A percentile compares a stretch with the other conserved stretches of the same genome.
Conservation (phyloP, 2,888 invertebrate genomes). For the Scaptomyza tumidula region DNA sequence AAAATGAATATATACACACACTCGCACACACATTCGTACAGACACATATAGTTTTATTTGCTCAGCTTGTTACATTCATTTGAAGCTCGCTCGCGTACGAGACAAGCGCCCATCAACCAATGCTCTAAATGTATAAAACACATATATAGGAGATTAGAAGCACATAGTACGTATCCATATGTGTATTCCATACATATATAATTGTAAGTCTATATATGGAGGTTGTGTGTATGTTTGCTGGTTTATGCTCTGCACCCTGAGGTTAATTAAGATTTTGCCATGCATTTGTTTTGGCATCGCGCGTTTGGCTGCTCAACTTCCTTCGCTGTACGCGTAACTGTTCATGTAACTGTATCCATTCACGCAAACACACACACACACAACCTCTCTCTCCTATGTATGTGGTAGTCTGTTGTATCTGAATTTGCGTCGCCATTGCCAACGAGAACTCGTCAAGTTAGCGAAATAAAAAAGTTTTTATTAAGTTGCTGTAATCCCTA, state of each 20-base stretch:
- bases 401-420: slow-evolving; percentile 11
- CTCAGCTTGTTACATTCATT: slow-evolving; percentile 69
- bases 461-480: slow-evolving; percentile 62
- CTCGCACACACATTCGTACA: slow-evolving; percentile 4
- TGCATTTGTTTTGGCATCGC: slow-evolving; percentile 68
- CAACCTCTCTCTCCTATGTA: not conserved
- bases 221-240: slow-evolving; percentile 38
- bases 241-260: slow-evolving; percentile 68
- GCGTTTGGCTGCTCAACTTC: slow-evolving; percentile 30
- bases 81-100: slow-evolving; percentile 60
- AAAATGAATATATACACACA: slow-evolving; percentile 61
- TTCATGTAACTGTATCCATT: slow-evolving; percentile 5
- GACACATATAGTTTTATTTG: slow-evolving; percentile 67
- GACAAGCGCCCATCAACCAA: slow-evolving; percentile 28
- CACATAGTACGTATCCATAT: not conserved
- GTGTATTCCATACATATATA: slow-evolving; percentile 1
- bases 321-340: slow-evolving; percentile 3
- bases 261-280: slow-evolving; percentile 78
- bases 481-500: slow-evolving; percentile 69
- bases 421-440: slow-evolving; percentile 24
- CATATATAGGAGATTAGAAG: not conserved
- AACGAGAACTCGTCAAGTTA: slow-evolving; percentile 28
- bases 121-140: slow-evolving; percentile 11
- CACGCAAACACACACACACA: not conserved
- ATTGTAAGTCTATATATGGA: not conserved